Base-by-base conservation (phyloP, 2,888 invertebrate genomes). In the Bembecia ichneumoniformis region DNA sequence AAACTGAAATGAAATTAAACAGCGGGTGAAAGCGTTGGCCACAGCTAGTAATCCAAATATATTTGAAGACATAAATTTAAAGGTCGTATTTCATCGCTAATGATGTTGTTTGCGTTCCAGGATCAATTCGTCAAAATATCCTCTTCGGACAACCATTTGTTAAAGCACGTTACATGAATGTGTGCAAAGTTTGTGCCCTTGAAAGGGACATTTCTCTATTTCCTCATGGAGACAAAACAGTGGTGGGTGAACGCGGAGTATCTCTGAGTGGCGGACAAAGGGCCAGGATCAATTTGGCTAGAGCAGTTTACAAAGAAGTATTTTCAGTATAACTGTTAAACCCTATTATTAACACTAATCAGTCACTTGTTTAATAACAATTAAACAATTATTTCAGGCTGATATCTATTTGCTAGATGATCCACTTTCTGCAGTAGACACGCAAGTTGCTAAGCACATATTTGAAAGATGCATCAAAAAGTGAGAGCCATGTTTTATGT, bases 91-190 rank as follows among this genome's bases (percentile, higher is more conserved):
- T n/a, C n/a, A 28, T 2, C 2, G 28, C 28, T 28, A 28, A 28
- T 3, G 7, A 28, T 28, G 28, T 46, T 35, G 3, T 46, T 11
- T 15, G 11, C 7, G 13, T 48, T 56, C 52, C 53, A 80, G 90
- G 92, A 4, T 93, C 94, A 16, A 92, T 99, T 0, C 90, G 95
- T 10, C 96, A 98, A 71, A 99, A 99, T 71, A 96, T 99, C 59
- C 75, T 97, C 0, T 98, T 99, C 71, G 98, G 97, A 0, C 90
- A 89, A 66, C 88, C 89, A 55, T 92, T 90, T 86, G 90, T 71
- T 48, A 84, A 76, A 51, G 54, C 76, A 10, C 88, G 90, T 15
- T 93, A 88, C 62, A 92, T 88, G 77, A 89, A 91, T 69, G 92
- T 91, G 14, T 82, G 96, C 35, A 91, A 89, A 64, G 91, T 90